phyloP scores from a whole-genome alignment of 2,797 vertebrate species.

The Rhincodon typus region DNA sequence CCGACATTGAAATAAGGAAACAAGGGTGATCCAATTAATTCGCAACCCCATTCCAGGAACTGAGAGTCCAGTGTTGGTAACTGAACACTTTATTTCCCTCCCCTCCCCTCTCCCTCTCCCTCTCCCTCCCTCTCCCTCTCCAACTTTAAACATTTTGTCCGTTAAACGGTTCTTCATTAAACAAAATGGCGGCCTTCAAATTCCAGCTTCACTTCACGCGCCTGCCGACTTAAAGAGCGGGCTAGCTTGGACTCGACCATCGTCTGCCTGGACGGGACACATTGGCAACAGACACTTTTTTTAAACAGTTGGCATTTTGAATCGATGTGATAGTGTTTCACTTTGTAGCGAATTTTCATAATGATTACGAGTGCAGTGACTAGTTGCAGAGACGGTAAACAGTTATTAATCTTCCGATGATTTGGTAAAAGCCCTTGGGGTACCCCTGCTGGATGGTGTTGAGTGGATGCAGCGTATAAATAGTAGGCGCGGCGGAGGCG shows the following conservation, averaged over 20 bases:
- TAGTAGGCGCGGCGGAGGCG: background rate
- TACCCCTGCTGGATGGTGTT: background rate
- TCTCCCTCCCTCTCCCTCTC: background rate
- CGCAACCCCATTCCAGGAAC: background rate
- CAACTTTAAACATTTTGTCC: slow-evolving; percentile 1
- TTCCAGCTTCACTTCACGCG: background rate
- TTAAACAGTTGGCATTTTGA: background rate
- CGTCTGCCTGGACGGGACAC: background rate
- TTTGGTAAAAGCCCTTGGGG: background rate
- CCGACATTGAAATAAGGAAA: background rate
- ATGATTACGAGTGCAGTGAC: background rate
- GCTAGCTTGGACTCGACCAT: background rate
- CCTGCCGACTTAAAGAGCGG: background rate
- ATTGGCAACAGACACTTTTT: background rate
- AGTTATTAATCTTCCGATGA: background rate
- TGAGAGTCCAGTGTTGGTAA: background rate
- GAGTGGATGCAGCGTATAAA: background rate
- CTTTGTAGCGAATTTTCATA: background rate
- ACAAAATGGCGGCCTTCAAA: background rate
- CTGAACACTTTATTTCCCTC: background rate
- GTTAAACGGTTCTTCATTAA: background rate
- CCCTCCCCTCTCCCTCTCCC: background rate
- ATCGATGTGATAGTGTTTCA: background rate
- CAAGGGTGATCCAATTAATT: background rate
- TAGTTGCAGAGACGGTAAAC: too few relatives aligned